Base-by-base conservation (phyloP, 2,797 vertebrate species). In the Adrianichthys oophorus region DNA sequence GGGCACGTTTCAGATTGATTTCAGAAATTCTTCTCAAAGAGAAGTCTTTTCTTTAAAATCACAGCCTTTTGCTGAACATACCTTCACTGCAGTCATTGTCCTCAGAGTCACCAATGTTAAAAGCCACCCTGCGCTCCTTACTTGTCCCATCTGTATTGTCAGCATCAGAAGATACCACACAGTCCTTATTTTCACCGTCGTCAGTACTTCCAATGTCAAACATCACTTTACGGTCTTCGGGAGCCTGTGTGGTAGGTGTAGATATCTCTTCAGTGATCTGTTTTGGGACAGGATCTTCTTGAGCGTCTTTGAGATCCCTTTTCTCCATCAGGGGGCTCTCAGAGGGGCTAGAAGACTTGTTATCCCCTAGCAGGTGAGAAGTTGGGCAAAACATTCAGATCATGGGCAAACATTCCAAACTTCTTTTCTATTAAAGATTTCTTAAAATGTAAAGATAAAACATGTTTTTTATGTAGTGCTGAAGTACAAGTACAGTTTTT, bases 241-340 rank as follows among this genome's bases (percentile, higher is more conserved):
- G 44, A 17, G 65, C 76, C 7, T 80, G 49, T 8, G 51, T 15
- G n/a, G 60, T 37, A 15, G 82, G 55, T 1, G 59, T 24, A 1
- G 75, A 40, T 0, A 84, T 49, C n/a, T 95, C 95, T 58, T 92
- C 94, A 0, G 81, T 82, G 2, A 93, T 92, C 53, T 92, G 91
- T 77, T 97, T 97, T 15, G 94, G 88, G 72, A 92, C 91, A 29
- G 91, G 90, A 83, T 80, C 32, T 10, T 37, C 85, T 15, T 89
- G 88, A 5, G 76, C 59, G 44, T 91, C 92, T 7, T 52, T 77
- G 57, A 88, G 60, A 64, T 91, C 92, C 43, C 73, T 83, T 74
- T 92, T 92, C 68, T 95, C 95, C 96, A 98, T 99, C 77, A 98
- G 83, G 15, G 97, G 97, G 52, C 95, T 98, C 82, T 97, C 95